Percentiles rank a stretch among this genome's conserved stretches.
Conservation (phyloP, 2,113 vertebrate genomes). For the Dinomys branickii region DNA sequence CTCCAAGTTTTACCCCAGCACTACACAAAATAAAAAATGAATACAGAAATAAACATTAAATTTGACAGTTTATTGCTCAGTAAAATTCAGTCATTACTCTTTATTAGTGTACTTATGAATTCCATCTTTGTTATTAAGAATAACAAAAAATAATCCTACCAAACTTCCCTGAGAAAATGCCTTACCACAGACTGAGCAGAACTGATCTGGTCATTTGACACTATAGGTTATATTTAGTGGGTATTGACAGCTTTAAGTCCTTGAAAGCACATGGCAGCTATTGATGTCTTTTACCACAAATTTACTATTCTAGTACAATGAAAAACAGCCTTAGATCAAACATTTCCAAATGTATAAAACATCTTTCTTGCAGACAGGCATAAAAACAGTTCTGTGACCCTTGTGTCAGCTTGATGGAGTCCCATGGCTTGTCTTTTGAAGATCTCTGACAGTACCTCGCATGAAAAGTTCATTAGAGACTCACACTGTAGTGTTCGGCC, state of each 20-base stretch:
- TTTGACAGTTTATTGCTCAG: background rate
- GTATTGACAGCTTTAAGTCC: background rate
- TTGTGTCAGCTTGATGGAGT: background rate
- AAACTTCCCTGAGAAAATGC: constrained; percentile 29
- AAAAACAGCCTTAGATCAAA: constrained; percentile 5
- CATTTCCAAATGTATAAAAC: background rate
- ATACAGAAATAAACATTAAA: background rate
- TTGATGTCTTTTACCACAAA: background rate
- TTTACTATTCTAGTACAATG: background rate
- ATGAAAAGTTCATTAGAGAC: background rate
- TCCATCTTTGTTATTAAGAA: constrained; percentile 41
- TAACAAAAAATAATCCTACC: background rate
- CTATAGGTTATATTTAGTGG: background rate
- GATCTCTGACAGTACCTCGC: background rate
- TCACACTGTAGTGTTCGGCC: background rate
- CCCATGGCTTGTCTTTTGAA: background rate
- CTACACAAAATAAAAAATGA: background rate
- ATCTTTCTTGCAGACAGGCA: background rate
- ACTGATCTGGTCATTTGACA: background rate
- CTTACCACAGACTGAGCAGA: background rate
- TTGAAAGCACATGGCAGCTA: background rate
- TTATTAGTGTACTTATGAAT: constrained; percentile 32
- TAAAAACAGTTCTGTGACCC: background rate
- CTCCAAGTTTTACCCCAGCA: background rate
- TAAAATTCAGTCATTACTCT: constrained; percentile 17